phyloP scores from a whole-genome alignment of 2,888 invertebrate genomes.

The Drosophila picticornis region DNA sequence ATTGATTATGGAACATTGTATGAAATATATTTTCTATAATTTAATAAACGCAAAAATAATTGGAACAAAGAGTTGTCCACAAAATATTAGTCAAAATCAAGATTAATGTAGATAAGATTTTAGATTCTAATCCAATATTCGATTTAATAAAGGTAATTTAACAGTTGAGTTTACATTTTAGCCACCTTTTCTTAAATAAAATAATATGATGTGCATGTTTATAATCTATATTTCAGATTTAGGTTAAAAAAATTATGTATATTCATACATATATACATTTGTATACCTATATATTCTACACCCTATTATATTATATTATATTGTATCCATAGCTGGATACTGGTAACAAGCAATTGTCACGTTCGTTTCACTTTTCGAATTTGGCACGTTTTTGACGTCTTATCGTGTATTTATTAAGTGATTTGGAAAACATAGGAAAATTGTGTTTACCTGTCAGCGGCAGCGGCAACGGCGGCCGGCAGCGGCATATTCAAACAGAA shows the following conservation, averaged over 20 bases:
- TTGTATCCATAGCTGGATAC: not conserved
- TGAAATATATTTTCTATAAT: not conserved
- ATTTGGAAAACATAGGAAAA: conserved; percentile 6
- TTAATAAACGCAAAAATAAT: not conserved
- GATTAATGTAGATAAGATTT: too few relatives aligned
- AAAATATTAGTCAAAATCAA: too few relatives aligned
- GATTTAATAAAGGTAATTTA: too few relatives aligned
- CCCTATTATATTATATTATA: not conserved
- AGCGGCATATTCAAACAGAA: conserved; percentile 17
- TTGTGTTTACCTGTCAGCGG: conserved; percentile 29
- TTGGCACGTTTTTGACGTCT: conserved; percentile 30
- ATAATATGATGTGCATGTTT: too few relatives aligned
- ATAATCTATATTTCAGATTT: too few relatives aligned
- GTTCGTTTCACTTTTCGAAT: conserved; percentile 25
- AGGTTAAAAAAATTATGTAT: not conserved
- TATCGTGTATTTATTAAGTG: conserved; percentile 15
- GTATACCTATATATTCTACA: not conserved
- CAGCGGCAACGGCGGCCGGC: conserved; percentile 1
- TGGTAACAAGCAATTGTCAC: conserved; percentile 26
- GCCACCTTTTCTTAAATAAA: too few relatives aligned
- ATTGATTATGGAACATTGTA: too few relatives aligned
- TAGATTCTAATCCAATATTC: too few relatives aligned
- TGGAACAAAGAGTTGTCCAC: not conserved
- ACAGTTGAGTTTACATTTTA: too few relatives aligned
- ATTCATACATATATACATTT: not conserved